Evolutionary conservation across 23 tunicate species (phyloP), one percentile per base, ranked within the genome.

Genomic region (Ciona savignyi): DNA sequence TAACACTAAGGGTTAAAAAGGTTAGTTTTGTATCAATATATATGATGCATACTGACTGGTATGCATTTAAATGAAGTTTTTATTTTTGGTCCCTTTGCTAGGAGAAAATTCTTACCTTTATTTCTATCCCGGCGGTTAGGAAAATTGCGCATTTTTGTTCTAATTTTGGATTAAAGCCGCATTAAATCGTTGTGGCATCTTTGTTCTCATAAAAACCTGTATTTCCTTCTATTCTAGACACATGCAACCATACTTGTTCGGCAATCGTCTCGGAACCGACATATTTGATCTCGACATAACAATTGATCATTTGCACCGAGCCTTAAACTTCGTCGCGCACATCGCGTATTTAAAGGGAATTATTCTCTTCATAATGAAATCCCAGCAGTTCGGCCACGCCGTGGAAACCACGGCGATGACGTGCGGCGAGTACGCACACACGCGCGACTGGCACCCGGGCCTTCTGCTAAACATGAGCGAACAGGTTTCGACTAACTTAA

Each of bases 271-370:
- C 27, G 96, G 75, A 28, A 83, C 78, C 21, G 99, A 95, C 60
- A 80, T 95, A 19, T 77, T 95, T 30, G 96, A 95, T 60, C 70
- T 95, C 32, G 85, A 95, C 74, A 72, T 75, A 68, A 88, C 93
- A 2, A 49, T 78, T 35, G 32, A 74, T 32, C 95, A 88, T 32
- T 29, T 89, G 74, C 77, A 85, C 4, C 60, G 33, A 29, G 99
- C 99, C 0, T 61, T 95, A 34, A 95, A 95, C 76, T 89, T 95
- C 62, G 30, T 95, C 6, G 93, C 96, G 1, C 99, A 95, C 74
- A 81, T 95, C 61, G 92, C 95, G 9, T 85, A 68, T 25, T 60
- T 83, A 0, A 66, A 87, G 51, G 99, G 85, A 60, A 68, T 85
- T 4, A 80, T 95, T 21, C 71, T 95, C 25, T 95, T 95, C 68